Evolutionary conservation across 1,140 invertebrate genomes (phyloP), one percentile per base, ranked within the genome.

Genomic region (Cotesia glomerata): DNA sequence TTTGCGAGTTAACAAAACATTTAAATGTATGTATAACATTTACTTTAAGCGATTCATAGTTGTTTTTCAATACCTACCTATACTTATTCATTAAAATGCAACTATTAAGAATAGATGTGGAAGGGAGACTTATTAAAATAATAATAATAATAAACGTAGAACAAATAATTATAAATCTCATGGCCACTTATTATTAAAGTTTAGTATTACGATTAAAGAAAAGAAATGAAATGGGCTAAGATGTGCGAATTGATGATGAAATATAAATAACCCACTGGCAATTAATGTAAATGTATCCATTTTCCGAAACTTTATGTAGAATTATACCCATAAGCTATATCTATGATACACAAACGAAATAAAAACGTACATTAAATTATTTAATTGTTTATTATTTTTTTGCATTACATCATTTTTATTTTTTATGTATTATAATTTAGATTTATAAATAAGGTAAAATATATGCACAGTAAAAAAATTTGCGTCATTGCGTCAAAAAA

Each of bases 251-350:
- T 77, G 75, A 66, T 56, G 69, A 76, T 79, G 76, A 79, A 79
- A 75, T 81, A 80, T 75, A 78, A 84, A 78, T 86, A 86, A 86
- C 84, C 84, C 83, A 86, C 83, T 87, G 86, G 85, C 85, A 87
- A 87, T 87, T 84, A 87, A 87, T 87, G 86, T 87, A 87, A 86
- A 86, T 87, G 86, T 87, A 87, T 87, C 86, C 86, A 86, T 86
- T 77, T 86, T 87, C 85, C 80, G 80, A 86, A 87, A 86, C 81
- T 87, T 86, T 85, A 87, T 87, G 86, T 87, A 87, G 85, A 87
- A 87, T 85, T 87, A 87, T 87, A 87, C 84, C 85, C 85, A 85
- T 87, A 86, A 87, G 85, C 85, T 87, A 85, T 87, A 86, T 84
- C 85, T 87, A 87, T 86, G 81, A 86, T 85, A 86, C 81, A 84